Conservation (phyloP, 2,888 invertebrate genomes). For the Drosophila villosipedis region DNA sequence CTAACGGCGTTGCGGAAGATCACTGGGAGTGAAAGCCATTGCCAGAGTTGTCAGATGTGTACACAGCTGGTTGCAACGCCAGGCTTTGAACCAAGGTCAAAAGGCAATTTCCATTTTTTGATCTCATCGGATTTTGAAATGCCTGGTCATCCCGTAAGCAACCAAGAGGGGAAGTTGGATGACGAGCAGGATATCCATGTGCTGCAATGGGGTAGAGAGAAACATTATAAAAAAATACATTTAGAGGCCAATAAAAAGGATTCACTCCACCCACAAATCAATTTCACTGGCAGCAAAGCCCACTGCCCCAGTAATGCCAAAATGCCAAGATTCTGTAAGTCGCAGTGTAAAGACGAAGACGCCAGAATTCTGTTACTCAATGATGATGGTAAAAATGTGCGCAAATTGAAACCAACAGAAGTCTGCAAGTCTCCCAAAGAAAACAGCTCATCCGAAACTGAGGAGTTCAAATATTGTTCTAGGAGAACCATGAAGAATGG, state of each 20-base stretch:
- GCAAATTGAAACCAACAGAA: background rate
- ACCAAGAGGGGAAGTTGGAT: background rate
- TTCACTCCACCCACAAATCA: background rate
- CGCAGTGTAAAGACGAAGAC: background rate
- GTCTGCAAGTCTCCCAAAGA: background rate
- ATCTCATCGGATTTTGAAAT: background rate
- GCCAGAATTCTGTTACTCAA: slow-evolving; percentile 7
- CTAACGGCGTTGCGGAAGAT: background rate
- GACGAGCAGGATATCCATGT: slow-evolving; percentile 11
- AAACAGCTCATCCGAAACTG: background rate
- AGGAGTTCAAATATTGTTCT: slow-evolving; percentile 12
- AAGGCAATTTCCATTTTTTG: slow-evolving; percentile 29
- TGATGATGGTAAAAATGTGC: background rate
- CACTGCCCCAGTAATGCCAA: slow-evolving; percentile 1
- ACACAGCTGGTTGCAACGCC: background rate
- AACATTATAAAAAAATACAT: background rate
- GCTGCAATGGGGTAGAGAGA: slow-evolving; percentile 1
- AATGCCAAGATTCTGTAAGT: background rate
- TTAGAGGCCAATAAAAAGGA: background rate
- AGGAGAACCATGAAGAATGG: slow-evolving; percentile 14
- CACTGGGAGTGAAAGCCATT: background rate
- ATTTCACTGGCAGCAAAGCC: background rate
- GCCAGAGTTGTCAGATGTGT: slow-evolving; percentile 46
- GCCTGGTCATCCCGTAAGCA: background rate
- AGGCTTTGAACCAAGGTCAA: background rate